Conservation (phyloP, 2,113 vertebrate genomes). For the Heterocephalus glaber region DNA sequence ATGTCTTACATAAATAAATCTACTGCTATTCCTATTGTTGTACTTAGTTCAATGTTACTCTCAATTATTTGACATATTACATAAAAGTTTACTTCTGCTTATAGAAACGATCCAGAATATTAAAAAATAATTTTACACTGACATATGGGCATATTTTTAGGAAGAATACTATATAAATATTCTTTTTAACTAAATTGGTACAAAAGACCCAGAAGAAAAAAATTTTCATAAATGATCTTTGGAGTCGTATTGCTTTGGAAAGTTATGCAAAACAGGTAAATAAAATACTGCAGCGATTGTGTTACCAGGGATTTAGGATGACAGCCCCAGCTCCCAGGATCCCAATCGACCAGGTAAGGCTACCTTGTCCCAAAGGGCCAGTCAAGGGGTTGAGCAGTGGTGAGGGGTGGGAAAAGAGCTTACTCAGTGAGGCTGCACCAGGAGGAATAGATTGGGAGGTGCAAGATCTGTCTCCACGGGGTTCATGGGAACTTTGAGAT, state of each 20-base stretch:
- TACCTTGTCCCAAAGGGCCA: not conserved
- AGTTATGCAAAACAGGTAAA: slow-evolving; percentile 74
- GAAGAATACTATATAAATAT: not conserved
- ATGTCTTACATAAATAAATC: not conserved
- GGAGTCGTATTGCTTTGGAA: slow-evolving; percentile 73
- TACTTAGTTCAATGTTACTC: not conserved
- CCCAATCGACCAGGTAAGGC: not conserved
- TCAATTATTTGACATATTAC: not conserved
- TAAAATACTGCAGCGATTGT: slow-evolving; percentile 54
- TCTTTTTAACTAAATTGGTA: slow-evolving; percentile 63
- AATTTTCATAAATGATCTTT: slow-evolving; percentile 75
- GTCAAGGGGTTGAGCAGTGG: not conserved
- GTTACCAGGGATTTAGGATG: not conserved
- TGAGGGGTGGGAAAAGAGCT: not conserved
- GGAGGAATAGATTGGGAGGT: not conserved
- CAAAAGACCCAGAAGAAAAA: slow-evolving; percentile 59
- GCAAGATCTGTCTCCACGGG: not conserved
- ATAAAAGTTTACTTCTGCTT: slow-evolving; percentile 26
- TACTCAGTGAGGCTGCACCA: not conserved
- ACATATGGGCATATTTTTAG: slow-evolving; percentile 56
- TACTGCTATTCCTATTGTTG: not conserved
- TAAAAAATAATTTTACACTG: slow-evolving; percentile 52
- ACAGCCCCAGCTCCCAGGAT: not conserved
- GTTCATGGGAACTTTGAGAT: not conserved
- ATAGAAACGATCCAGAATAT: not conserved